Base-by-base conservation (phyloP, 1,140 invertebrate genomes). In the Drosophila kohkoa region DNA sequence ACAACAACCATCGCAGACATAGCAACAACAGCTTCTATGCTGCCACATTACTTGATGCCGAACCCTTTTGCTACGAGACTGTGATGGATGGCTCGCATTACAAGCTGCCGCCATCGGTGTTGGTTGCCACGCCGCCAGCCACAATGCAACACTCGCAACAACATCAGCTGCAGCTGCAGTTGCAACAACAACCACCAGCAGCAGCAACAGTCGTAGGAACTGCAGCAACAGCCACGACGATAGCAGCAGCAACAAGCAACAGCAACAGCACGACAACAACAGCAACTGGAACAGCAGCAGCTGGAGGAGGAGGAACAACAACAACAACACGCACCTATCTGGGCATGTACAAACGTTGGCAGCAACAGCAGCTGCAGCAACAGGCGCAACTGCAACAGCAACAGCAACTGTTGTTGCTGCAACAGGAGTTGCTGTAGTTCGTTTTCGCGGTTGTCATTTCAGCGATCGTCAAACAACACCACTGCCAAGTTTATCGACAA, bases 281-380 rank as follows among this genome's bases (percentile, higher is more conserved):
- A 25, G 16, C 48, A 25, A 25, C 20, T 25, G 20, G 20, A 25
- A n/a, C n/a, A 38, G 16, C 30, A 52, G 51, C 30, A 41, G 30
- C 55, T 46, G 15, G 43, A 66, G 11, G 52, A 57, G 6, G 35
- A 51, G 6, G 41, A 16, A 7, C 25, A 45, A 30, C 79, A 70
- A 62, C 76, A 43, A 67, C 76, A 28, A 65, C 66, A 54, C 74
- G 70, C 69, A 77, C 82, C 62, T 87, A 87, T 67, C 76, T 88
- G 65, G 82, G 82, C 43, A 87, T 88, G 77, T 87, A 87, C 54
- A 87, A 87, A 74, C 83, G 83, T 51, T 87, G 83, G 86, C 85
- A 89, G 64, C 85, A 89, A 62, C 86, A 90, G 48, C 82, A 85
- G 64, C 46, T 89, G 78, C 85, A 88, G 45, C 80, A 88, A 57